Conservation (phyloP, 1,140 invertebrate species). For the Ceratitis capitata region DNA sequence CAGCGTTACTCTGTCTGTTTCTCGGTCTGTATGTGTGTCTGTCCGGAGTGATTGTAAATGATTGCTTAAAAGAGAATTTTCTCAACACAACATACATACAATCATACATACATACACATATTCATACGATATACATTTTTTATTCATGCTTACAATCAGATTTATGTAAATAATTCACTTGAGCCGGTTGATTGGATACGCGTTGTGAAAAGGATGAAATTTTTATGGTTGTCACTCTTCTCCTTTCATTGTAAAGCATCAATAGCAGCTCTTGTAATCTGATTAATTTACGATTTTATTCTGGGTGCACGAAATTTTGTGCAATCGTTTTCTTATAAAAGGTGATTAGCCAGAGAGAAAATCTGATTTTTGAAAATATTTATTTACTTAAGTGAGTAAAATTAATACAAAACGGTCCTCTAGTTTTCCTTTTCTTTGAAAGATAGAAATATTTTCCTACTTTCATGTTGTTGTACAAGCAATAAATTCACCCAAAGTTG, state of each 20-base stretch:
- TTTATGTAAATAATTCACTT: conserved; percentile 33
- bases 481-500: too few relatives aligned
- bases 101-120: neutral
- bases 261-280: conserved; percentile 9
- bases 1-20: too few relatives aligned
- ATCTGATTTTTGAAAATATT: too few relatives aligned
- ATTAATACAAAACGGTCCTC: too few relatives aligned
- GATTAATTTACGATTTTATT: conserved; percentile 7
- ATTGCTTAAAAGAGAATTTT: conserved; percentile 34
- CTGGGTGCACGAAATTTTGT: neutral
- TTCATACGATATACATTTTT: neutral
- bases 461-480: too few relatives aligned
- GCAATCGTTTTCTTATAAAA: too few relatives aligned
- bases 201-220: neutral
- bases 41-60: neutral
- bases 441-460: too few relatives aligned
- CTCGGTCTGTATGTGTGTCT: neutral
- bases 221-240: neutral
- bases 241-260: conserved; percentile 20
- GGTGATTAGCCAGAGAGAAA: too few relatives aligned
- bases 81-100: neutral
- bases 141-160: neutral
- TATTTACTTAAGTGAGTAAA: too few relatives aligned
- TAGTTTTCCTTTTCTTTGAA: too few relatives aligned
- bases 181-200: conserved; percentile 30